Conservation (phyloP, 2,797 vertebrate genomes). For the Phalanger gymnotis region DNA sequence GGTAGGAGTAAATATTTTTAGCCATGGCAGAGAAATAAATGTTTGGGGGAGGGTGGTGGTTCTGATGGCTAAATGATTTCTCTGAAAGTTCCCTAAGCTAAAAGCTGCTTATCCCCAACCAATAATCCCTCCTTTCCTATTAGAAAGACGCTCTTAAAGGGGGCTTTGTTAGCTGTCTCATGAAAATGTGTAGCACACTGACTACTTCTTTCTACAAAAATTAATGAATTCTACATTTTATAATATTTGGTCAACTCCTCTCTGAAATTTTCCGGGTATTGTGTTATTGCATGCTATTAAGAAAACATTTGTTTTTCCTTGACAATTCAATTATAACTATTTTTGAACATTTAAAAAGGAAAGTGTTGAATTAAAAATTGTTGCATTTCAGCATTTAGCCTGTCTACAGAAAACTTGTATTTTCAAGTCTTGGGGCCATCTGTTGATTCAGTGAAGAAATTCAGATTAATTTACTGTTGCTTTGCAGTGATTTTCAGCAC, state of each 20-base stretch:
- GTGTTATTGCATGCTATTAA: neutral
- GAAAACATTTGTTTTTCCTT: neutral
- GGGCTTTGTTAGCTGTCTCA: neutral
- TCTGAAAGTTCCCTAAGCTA: neutral
- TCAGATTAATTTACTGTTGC: neutral
- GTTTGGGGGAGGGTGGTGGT: neutral
- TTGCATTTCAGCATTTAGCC: neutral
- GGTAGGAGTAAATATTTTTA: neutral
- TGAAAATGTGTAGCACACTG: neutral
- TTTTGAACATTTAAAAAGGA: neutral
- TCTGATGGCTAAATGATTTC: neutral
- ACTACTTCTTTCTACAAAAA: neutral
- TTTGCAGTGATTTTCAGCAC: neutral
- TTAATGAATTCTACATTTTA: neutral
- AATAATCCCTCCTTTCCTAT: neutral
- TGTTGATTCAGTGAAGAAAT: neutral
- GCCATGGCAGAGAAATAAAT: slow-evolving; percentile 4
- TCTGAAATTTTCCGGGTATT: neutral
- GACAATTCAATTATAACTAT: neutral
- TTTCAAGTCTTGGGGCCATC: neutral
- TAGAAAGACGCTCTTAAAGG: neutral
- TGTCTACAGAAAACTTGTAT: neutral
- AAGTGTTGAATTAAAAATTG: neutral
- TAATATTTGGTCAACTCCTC: neutral
- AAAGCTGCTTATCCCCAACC: neutral